phyloP scores from a whole-genome alignment of 2,113 vertebrate species.

The Papio anubis region DNA sequence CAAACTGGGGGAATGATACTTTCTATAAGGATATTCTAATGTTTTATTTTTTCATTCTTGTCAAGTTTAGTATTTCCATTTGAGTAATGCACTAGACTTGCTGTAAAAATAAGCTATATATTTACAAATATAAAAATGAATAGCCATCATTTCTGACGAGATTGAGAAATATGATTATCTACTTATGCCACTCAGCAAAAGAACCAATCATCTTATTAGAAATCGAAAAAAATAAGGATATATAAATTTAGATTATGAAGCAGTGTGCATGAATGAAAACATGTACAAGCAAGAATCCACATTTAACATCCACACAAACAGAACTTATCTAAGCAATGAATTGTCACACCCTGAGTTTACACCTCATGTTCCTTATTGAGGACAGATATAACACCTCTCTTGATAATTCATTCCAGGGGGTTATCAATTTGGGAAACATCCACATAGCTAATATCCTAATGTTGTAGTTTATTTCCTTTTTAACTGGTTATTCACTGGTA shows the following conservation, averaged over 20 bases:
- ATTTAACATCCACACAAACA: not conserved
- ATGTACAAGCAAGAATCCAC: not conserved
- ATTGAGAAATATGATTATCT: slow-evolving; percentile 6
- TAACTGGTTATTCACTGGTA: not conserved
- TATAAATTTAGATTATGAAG: not conserved
- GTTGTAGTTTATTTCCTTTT: not conserved
- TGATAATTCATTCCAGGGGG: not conserved
- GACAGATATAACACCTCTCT: not conserved
- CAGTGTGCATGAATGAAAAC: not conserved
- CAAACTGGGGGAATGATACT: not conserved
- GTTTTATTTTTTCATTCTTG: not conserved
- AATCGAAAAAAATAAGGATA: not conserved
- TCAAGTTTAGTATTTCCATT: not conserved
- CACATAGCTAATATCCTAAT: not conserved
- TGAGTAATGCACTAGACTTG: not conserved
- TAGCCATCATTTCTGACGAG: not conserved
- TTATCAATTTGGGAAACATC: not conserved
- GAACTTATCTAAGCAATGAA: not conserved
- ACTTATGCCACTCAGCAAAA: not conserved
- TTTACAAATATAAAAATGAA: not conserved
- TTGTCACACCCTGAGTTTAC: not conserved
- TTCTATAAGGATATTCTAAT: not conserved
- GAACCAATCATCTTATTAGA: not conserved
- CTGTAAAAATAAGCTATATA: not conserved
- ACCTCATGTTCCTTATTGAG: not conserved